These are phyloP conservation scores for Lumbricus terrestris DNA, from an alignment of 2,888 invertebrate species.

Conservation along the genomic window DNA sequence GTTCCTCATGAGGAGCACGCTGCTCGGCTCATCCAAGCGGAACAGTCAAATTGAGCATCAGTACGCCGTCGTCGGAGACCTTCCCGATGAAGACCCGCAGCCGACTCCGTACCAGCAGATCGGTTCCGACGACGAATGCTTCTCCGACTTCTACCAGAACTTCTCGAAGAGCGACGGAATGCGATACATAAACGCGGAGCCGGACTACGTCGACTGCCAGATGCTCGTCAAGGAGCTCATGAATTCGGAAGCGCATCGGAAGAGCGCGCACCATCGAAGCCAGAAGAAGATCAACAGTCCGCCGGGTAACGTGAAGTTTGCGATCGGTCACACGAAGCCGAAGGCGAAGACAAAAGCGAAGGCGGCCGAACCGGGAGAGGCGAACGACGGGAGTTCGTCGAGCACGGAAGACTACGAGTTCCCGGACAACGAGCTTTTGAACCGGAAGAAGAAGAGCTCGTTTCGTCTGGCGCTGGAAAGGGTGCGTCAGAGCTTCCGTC, in stretches of 20 bases:
- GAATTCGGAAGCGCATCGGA: neutral
- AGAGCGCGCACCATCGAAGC: constrained; percentile 4
- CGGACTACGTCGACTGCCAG: constrained; percentile 29
- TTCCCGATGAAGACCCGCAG: constrained; percentile 23
- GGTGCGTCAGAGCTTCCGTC: constrained; percentile 38
- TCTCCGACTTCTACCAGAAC: constrained; percentile 7
- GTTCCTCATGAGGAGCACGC: constrained; percentile 34
- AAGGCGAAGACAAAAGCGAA: constrained; percentile 10
- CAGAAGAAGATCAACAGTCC: constrained; percentile 10
- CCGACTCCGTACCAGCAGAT: constrained; percentile 18
- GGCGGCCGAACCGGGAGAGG: neutral
- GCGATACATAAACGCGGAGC: constrained; percentile 3
- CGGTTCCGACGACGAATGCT: constrained; percentile 12
- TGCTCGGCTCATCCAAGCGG: constrained; percentile 22
- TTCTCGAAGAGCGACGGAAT: constrained; percentile 3
- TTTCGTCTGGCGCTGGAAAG: constrained; percentile 39
- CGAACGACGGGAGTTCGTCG: constrained; percentile 26
- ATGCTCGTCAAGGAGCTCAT: constrained; percentile 13
- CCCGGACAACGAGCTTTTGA: constrained; percentile 35
- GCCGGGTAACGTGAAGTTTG: constrained; percentile 18
- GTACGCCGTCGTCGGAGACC: constrained; percentile 24
- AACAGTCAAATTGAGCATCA: constrained; percentile 16
- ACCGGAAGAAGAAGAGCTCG: constrained; percentile 39
- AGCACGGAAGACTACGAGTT: constrained; percentile 41
- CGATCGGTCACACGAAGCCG: neutral